phyloP scores from a whole-genome alignment of 1,140 invertebrate species.

The Lepidostoma basale region DNA sequence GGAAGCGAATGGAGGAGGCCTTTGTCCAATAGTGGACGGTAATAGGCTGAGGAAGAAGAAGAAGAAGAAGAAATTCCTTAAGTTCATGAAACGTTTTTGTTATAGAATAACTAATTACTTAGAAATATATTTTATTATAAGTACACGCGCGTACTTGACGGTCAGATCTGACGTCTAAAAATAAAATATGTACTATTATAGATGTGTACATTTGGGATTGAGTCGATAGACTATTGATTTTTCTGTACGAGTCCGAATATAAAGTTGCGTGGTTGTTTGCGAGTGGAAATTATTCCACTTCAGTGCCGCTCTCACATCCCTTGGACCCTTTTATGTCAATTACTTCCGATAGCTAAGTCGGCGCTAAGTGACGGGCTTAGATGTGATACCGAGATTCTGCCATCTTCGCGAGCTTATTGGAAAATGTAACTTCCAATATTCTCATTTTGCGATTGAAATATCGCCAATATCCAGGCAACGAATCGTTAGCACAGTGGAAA shows the following conservation, averaged over 20 bases:
- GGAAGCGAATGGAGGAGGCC: too few relatives aligned
- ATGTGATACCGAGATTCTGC: background rate
- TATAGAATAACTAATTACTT: too few relatives aligned
- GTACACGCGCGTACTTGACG: too few relatives aligned
- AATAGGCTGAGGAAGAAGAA: too few relatives aligned
- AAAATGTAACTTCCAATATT: background rate
- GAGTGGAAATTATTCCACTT: background rate
- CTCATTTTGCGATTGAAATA: background rate
- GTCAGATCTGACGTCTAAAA: too few relatives aligned
- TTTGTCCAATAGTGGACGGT: too few relatives aligned
- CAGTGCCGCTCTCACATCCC: background rate
- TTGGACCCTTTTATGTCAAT: background rate
- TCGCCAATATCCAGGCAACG: background rate
- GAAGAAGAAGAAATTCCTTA: too few relatives aligned
- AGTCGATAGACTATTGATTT: background rate
- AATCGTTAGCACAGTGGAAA: background rate
- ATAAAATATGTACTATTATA: too few relatives aligned
- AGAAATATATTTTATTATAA: too few relatives aligned
- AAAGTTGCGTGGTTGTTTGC: too few relatives aligned
- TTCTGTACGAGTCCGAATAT: background rate
- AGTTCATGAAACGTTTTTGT: too few relatives aligned
- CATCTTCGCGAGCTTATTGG: background rate
- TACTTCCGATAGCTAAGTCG: background rate
- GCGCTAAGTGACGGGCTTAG: background rate
- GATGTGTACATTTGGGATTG: too few relatives aligned